These are phyloP conservation scores for Stenodema calcarata DNA, from an alignment of 2,888 invertebrate species.

Conservation along the genomic window DNA sequence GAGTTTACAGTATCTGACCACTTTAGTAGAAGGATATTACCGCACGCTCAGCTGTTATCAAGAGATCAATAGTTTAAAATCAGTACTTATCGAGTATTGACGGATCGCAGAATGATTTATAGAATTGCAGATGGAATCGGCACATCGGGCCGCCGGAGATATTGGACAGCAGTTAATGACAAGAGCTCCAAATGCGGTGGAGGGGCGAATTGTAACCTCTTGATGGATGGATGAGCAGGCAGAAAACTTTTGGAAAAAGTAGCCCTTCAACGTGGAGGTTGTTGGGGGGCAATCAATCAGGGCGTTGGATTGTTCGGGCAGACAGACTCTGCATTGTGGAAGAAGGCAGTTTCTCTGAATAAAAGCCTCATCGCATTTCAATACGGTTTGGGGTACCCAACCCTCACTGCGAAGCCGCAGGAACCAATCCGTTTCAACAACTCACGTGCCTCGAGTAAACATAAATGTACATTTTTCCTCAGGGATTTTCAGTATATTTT, in stretches of 20 bases:
- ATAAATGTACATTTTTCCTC: no score
- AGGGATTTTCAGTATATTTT: no score
- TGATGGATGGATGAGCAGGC: neutral
- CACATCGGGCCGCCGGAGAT: neutral
- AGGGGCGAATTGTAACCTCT: neutral
- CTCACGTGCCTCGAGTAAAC: neutral
- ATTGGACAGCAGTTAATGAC: neutral
- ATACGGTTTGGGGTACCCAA: neutral
- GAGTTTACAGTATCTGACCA: neutral
- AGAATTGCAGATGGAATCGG: neutral
- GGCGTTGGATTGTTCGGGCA: neutral
- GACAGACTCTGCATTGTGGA: neutral
- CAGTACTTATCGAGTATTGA: no score
- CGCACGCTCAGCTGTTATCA: no score
- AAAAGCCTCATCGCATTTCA: neutral
- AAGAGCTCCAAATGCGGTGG: neutral
- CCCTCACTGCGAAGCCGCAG: neutral
- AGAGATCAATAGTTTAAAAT: no score
- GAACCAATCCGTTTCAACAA: neutral
- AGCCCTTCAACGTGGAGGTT: neutral
- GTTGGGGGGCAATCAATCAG: neutral
- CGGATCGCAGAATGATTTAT: neutral
- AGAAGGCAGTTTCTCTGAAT: neutral
- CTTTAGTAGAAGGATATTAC: neutral
- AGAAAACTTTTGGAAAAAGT: neutral